Evolutionary conservation across 1,140 invertebrate species (phyloP).

Genomic region (Eriosoma lanigerum): DNA sequence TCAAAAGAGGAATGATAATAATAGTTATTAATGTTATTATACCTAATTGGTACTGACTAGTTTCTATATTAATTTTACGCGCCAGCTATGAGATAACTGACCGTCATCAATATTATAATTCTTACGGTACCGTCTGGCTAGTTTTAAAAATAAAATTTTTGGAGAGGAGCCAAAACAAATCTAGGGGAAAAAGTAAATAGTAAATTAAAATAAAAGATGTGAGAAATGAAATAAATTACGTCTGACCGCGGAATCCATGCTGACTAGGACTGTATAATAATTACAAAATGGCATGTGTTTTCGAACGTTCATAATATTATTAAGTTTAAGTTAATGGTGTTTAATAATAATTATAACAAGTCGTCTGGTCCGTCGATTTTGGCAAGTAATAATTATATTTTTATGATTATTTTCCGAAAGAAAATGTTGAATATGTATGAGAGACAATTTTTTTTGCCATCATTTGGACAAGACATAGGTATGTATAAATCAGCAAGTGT

Average conservation of each 20-base stretch:
- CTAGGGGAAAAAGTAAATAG: background rate
- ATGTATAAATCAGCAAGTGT: too few relatives aligned
- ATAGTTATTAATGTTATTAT: background rate
- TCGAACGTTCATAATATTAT: constrained; percentile 1
- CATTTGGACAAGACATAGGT: too few relatives aligned
- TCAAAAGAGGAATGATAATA: background rate
- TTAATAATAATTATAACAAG: background rate
- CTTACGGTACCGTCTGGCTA: constrained; percentile 15
- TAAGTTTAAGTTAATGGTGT: background rate
- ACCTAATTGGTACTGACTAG: constrained; percentile 14
- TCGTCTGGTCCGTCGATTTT: background rate
- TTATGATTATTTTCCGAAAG: too few relatives aligned
- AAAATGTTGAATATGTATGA: too few relatives aligned
- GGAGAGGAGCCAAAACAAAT: constrained; percentile 2
- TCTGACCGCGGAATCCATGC: background rate
- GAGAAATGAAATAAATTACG: constrained; percentile 26
- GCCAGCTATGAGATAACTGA: constrained; percentile 14
- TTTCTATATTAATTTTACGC: background rate
- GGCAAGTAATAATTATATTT: background rate
- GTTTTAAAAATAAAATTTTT: constrained; percentile 37
- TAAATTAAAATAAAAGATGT: background rate
- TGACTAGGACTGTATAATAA: background rate
- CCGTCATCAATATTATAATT: constrained; percentile 33
- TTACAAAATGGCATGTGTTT: constrained; percentile 14
- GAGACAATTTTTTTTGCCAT: too few relatives aligned